Base-by-base conservation (phyloP, 2,888 invertebrate genomes). In the Synergus gifuensis region DNA sequence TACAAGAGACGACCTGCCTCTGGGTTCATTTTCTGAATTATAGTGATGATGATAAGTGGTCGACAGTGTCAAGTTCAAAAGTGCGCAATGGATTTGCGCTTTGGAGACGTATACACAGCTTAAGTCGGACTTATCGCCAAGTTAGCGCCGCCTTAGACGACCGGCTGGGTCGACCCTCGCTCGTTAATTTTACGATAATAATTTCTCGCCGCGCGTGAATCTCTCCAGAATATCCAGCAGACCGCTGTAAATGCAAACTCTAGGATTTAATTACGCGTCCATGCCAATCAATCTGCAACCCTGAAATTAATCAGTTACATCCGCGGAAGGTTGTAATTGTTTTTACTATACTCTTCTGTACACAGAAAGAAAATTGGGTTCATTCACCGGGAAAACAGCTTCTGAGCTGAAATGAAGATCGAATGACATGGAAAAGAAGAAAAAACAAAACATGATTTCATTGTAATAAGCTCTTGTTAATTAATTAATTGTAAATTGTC, bases 161-260 rank as follows among this genome's bases (percentile, higher is more conserved):
- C 78, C 79, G 62, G 76, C 67, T 78, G 76, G 79, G 77, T 79
- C 77, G 60, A 82, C 77, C 77, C 66, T 44, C 4, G 82, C 81
- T 81, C 79, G 79, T 82, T 82, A 81, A 82, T 82, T 82, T 81
- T 77, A 79, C 78, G 82, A 77, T 81, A 81, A 82, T 82, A 82
- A 82, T 82, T 82, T 82, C 79, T 81, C 77, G 79, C 78, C 78
- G 81, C 81, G 80, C 81, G 81, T 81, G 82, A 82, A 82, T 78
- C 79, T 81, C 66, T 73, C n/a, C 64, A 79, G 60, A 67, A 60
- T 78, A 78, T 79, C 69, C 79, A 79, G 79, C 78, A 79, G 78
- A 58, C 14, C n/a, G 18, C 49, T 76, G 66, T 60, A 18, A 44
- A 79, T 77, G 77, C 49, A 76, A 77, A 81, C 81, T 42, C 42